phyloP scores from a whole-genome alignment of 2,113 vertebrate species.

The Agapornis roseicollis region DNA sequence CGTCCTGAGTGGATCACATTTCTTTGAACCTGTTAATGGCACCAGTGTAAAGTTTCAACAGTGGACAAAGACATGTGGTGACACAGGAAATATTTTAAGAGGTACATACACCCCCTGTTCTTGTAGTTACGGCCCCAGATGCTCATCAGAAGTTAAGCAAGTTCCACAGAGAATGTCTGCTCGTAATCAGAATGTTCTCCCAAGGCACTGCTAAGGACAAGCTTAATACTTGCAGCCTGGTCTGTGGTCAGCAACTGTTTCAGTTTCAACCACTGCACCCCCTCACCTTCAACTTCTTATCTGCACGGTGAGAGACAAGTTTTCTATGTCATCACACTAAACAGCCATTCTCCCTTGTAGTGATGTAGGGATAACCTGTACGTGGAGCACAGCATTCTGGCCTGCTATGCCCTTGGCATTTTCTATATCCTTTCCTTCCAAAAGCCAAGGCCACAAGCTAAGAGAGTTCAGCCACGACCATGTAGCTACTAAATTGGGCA shows the following conservation, averaged over 20 bases:
- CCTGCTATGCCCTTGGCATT: not conserved
- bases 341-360: not conserved
- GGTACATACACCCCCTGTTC: not conserved
- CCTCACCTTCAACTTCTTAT: not conserved
- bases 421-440: not conserved
- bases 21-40: slow-evolving; percentile 30
- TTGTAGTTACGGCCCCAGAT: not conserved
- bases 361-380: not conserved
- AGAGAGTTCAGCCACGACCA: not conserved
- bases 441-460: not conserved
- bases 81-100: slow-evolving; percentile 13
- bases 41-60: slow-evolving; percentile 15
- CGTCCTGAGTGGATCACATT: not conserved
- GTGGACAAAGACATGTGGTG: slow-evolving; percentile 20
- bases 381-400: not conserved
- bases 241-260: not conserved
- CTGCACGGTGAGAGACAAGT: not conserved
- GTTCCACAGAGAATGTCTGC: not conserved
- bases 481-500: not conserved
- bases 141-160: not conserved
- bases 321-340: not conserved
- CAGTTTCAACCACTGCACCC: not conserved
- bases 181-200: not conserved
- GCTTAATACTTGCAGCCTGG: not conserved
- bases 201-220: not conserved